Evolutionary conservation across 2,797 vertebrate species (phyloP), one percentile per base, ranked within the genome.

Genomic region (Enteromius fasciolatus): DNA sequence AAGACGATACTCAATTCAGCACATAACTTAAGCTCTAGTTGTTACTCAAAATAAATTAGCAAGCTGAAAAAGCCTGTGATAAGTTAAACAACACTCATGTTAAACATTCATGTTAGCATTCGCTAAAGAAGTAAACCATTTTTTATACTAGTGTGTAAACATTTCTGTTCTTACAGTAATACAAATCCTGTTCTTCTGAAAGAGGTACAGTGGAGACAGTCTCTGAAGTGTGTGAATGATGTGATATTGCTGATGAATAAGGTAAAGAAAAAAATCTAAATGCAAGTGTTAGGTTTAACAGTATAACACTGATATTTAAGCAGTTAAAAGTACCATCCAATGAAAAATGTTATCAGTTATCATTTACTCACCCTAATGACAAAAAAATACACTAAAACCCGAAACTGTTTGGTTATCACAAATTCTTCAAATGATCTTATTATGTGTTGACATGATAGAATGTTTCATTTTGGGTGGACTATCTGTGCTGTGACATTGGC

Each of bases 81-180:
- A 25, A 46, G 20, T 63, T 9, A 50, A 61, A 61, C 39, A 72
- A 48, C 20, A 73, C 63, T 80, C 28, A 17, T 20, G 57, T 63
- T 1, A 73, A 46, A 61, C 18, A 46, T 36, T 70, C 17, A 8
- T 61, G 39, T 80, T 72, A 44, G 41, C n/a, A 11, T 18, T 36
- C 4, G 36, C 39, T 48, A 36, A 72, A 20, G 61, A 61, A 76
- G 54, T 63, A 81, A 81, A 80, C 25, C 14, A 46, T 18, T n/a
- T 28, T 23, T 14, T 9, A 17, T 17, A 63, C 14, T 81, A 68
- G 31, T 36, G 28, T 50, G 68, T 81, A 81, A 81, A 81, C 68
- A 50, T 81, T 73, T 48, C 18, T 41, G 5, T 54, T 68, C 48
- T 57, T 14, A 52, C 48, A 68, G 46, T 50, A 36, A 50, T 39